phyloP scores from a whole-genome alignment of 2,888 invertebrate genomes.

The Athalia circularis region DNA sequence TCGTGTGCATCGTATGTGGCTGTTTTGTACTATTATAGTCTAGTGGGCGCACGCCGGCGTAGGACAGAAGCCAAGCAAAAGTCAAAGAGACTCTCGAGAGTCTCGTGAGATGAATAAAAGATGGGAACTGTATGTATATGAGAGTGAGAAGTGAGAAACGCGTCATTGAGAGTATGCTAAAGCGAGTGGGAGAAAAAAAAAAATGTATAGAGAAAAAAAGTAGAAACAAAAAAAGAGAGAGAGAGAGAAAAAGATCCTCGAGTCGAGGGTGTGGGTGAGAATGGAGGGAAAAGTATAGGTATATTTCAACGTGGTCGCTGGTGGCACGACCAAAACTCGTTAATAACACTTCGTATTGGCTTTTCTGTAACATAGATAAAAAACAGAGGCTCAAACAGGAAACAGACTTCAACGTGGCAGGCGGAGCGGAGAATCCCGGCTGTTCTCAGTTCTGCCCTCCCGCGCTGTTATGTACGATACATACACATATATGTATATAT shows the following conservation, averaged over 20 bases:
- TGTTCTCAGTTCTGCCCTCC: too few relatives aligned
- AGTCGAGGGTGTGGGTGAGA: not conserved
- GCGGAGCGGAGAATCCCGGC: slow-evolving; percentile 18
- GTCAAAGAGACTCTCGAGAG: slow-evolving; percentile 2
- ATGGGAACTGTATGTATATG: slow-evolving; percentile 55
- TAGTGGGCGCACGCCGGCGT: slow-evolving; percentile 36
- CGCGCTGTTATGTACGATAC: too few relatives aligned
- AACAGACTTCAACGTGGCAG: slow-evolving; percentile 48
- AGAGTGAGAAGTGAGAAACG: slow-evolving; percentile 23
- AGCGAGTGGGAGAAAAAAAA: slow-evolving; percentile 3
- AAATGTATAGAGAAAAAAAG: not conserved
- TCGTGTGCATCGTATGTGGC: too few relatives aligned
- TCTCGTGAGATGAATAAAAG: slow-evolving; percentile 66
- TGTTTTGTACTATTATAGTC: too few relatives aligned
- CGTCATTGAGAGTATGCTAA: slow-evolving; percentile 17
- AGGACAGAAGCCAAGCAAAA: slow-evolving; percentile 31
- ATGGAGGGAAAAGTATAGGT: slow-evolving; percentile 10
- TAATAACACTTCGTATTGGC: slow-evolving; percentile 45
- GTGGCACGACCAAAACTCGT: slow-evolving; percentile 41
- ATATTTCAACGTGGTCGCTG: slow-evolving; percentile 13
- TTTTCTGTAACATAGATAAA: slow-evolving; percentile 34
- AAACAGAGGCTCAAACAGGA: slow-evolving; percentile 44
- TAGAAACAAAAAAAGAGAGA: not conserved
- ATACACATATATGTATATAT: too few relatives aligned
- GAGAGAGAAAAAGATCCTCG: not conserved